Evolutionary conservation across 92 coral and sea anemone genomes (phyloP), one percentile per base, ranked within the genome.

Genomic region (Zoanthus gigantus): DNA sequence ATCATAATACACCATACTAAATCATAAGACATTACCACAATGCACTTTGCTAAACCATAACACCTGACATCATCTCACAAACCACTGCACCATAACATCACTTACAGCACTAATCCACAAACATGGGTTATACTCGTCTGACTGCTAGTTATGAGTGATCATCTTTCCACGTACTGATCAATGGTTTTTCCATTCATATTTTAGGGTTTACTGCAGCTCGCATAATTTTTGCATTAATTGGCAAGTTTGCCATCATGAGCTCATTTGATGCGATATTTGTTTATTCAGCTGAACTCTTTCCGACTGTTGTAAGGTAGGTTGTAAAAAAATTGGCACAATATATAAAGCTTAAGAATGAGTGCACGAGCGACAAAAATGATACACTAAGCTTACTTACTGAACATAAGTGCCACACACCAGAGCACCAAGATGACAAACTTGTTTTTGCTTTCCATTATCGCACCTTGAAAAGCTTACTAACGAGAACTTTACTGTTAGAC

Each of bases 221-320:
- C 68, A 96, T 96, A 74, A 89, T 93, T 61, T 94, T 96, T 61
- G 98, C 98, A 2, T 87, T 96, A 86, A 54, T 88, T 17, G 98
- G 98, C 83, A 96, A 96, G 82, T 94, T 94, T 63, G 95, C 96
- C 46, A 88, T 96, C 72, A 93, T 94, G 94, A 82, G 92, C 42
- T 96, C 98, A 32, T 96, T 96, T 82, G 95, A 96, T 86, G 98
- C 98, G 34, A 92, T 94, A 28, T 96, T 94, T 73, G 98, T 96
- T 72, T 95, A 92, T 81, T 93, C 96, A 23, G 77, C 98, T 30
- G 98, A 96, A 72, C 86, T 96, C 61, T 96, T 94, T 77, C 98
- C 98, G 4, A 96, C 98, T 5, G 98, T 95, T 13, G 94, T 96
- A 29, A 92, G 98, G 98, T 96, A 71, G 75, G 97, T 53, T 63